A percentile compares a stretch with the other conserved stretches of the same genome.
Conservation (phyloP, 2,113 vertebrate species). For the Micromys minutus region DNA sequence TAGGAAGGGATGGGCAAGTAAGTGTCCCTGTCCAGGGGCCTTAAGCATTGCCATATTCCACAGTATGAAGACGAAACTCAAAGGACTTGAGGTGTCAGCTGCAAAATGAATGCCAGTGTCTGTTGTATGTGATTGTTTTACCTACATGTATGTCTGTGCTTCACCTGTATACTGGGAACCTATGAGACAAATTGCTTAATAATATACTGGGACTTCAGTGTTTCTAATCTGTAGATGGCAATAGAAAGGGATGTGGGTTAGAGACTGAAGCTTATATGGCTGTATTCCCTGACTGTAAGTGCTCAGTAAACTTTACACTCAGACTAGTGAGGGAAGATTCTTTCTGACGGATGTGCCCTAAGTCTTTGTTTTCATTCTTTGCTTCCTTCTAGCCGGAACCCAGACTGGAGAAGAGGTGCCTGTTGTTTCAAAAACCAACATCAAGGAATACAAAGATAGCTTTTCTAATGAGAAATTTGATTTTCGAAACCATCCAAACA, state of each 20-base stretch:
- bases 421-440: constrained; percentile 94
- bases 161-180: not conserved
- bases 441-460: constrained; percentile 98
- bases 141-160: not conserved
- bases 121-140: not conserved
- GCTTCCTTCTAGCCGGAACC: constrained; percentile 90
- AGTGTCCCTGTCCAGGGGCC: not conserved
- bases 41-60: not conserved
- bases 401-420: constrained; percentile 97
- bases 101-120: not conserved
- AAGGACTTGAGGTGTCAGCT: not conserved
- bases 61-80: not conserved
- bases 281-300: not conserved
- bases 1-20: not conserved
- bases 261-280: not conserved
- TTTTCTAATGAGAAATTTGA: constrained; percentile 99
- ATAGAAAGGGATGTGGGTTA: not conserved
- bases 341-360: not conserved
- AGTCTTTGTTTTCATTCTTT: constrained; percentile 51
- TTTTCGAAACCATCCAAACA: constrained; percentile 98
- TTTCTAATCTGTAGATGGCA: constrained; percentile 35
- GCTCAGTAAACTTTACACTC: constrained; percentile 30
- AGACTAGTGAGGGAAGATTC: constrained; percentile 29
- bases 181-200: not conserved
- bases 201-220: constrained; percentile 20